phyloP scores from a whole-genome alignment of 2,113 vertebrate species.

The Mus spicilegus region DNA sequence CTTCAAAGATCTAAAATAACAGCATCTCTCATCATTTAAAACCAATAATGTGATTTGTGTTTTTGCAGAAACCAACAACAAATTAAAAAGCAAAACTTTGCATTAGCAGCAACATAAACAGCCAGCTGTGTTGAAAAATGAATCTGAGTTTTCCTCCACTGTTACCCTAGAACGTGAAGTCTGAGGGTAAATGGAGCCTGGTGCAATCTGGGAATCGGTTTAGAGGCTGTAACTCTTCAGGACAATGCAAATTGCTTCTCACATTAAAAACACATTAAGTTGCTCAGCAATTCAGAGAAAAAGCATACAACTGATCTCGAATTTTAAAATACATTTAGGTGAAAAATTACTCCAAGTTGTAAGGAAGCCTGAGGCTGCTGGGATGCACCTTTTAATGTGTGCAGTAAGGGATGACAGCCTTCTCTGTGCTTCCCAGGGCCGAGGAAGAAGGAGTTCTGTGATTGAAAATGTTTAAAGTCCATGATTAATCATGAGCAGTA shows the following conservation, averaged over 20 bases:
- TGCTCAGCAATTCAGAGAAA: conserved; percentile 57
- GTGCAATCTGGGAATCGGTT: conserved; percentile 47
- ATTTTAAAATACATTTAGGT: conserved; percentile 77
- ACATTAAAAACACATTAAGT: conserved; percentile 70
- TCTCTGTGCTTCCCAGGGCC: not conserved
- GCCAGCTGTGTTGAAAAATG: conserved; percentile 71
- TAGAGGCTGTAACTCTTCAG: conserved; percentile 71
- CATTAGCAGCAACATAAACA: conserved; percentile 62
- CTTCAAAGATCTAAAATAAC: conserved; percentile 52
- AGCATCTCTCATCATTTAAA: conserved; percentile 68
- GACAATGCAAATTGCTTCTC: conserved; percentile 72
- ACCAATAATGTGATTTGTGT: conserved; percentile 66
- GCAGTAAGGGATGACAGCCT: not conserved
- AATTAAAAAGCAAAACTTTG: conserved; percentile 70
- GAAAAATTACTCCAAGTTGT: conserved; percentile 54
- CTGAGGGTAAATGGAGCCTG: conserved; percentile 40
- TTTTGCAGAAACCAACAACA: conserved; percentile 67
- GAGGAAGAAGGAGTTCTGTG: conserved; percentile 45
- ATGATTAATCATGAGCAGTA: conserved; percentile 61
- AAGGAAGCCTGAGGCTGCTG: conserved; percentile 15
- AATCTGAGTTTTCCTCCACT: conserved; percentile 66
- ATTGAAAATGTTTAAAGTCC: conserved; percentile 51
- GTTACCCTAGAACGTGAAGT: conserved; percentile 73
- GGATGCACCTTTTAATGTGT: conserved; percentile 9
- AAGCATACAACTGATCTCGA: conserved; percentile 65